A percentile compares a stretch with the other conserved stretches of the same genome.
phyloP scores from a whole-genome alignment of 2,797 vertebrate genomes.

The Microhierax caerulescens region DNA sequence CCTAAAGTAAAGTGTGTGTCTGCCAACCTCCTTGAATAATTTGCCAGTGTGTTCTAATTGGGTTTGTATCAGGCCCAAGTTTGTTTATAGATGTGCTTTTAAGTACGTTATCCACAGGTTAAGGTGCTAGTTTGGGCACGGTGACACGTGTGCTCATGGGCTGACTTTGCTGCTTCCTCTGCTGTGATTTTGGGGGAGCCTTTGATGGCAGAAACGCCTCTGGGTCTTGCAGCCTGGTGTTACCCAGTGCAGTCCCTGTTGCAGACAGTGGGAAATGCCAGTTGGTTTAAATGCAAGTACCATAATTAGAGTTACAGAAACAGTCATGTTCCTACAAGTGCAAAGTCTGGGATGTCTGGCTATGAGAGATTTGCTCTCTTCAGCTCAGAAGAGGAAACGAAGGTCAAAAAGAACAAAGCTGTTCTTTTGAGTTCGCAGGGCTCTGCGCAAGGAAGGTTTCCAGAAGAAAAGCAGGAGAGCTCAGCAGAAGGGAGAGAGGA shows the following conservation, averaged over 20 bases:
- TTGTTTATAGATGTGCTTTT: slow-evolving; percentile 12
- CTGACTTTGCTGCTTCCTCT: background rate
- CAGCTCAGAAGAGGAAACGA: background rate
- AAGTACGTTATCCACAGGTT: background rate
- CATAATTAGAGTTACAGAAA: background rate
- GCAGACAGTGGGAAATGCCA: background rate
- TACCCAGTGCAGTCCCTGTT: rapidly evolving
- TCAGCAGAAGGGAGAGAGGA: background rate
- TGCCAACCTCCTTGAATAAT: slow-evolving; percentile 14
- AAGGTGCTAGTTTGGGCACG: background rate
- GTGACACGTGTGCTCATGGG: background rate
- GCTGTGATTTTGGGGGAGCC: background rate
- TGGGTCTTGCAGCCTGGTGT: background rate
- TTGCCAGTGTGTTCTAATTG: slow-evolving; percentile 29
- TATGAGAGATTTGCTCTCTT: background rate
- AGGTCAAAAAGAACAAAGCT: background rate
- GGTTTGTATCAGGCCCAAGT: background rate
- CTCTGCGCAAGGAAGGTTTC: background rate
- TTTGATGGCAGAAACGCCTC: background rate
- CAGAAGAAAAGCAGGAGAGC: background rate
- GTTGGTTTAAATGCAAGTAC: rapidly evolving
- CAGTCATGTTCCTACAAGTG: background rate
- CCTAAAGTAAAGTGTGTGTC: slow-evolving; percentile 41
- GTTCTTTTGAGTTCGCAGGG: background rate
- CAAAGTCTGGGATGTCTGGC: background rate